A percentile compares a stretch with the other conserved stretches of the same genome.
Conservation (phyloP, 1,140 invertebrate species). For the Sminthurinus signatus region DNA sequence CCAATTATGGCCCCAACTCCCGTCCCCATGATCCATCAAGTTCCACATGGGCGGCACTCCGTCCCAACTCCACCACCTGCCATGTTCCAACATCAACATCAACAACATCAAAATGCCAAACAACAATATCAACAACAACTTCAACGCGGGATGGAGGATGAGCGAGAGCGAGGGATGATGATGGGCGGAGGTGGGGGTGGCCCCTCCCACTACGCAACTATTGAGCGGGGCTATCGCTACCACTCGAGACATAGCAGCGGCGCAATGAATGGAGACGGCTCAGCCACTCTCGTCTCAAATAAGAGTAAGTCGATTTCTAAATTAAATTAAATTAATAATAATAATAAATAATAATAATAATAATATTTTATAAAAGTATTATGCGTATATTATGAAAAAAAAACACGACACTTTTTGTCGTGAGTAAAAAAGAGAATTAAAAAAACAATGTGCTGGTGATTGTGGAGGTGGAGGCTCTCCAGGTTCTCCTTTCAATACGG, state of each 20-base stretch:
- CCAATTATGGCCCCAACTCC: conserved; percentile 44
- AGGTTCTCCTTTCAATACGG: conserved; percentile 74
- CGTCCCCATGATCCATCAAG: conserved; percentile 38
- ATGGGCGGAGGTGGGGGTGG: neutral
- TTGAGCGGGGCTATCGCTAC: conserved; percentile 40
- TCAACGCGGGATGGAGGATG: neutral
- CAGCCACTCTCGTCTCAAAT: conserved; percentile 36
- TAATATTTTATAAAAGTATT: too few relatives aligned
- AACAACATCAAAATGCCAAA: neutral
- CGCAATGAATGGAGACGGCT: conserved; percentile 12
- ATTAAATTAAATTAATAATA: conserved; percentile 23
- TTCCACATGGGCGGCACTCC: conserved; percentile 28
- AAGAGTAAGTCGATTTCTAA: conserved; percentile 41
- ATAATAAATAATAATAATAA: too few relatives aligned
- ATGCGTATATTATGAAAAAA: too few relatives aligned
- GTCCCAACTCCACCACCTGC: conserved; percentile 39
- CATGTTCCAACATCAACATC: conserved; percentile 13
- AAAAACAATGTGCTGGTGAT: neutral
- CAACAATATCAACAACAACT: conserved; percentile 12
- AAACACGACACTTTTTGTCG: too few relatives aligned
- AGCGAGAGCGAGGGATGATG: neutral
- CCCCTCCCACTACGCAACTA: conserved; percentile 38
- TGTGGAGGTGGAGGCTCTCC: conserved; percentile 17
- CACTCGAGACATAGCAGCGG: conserved; percentile 35
- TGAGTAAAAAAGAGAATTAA: neutral